Conservation (phyloP, 1,140 invertebrate genomes). For the Neoseiulus cucumeris region DNA sequence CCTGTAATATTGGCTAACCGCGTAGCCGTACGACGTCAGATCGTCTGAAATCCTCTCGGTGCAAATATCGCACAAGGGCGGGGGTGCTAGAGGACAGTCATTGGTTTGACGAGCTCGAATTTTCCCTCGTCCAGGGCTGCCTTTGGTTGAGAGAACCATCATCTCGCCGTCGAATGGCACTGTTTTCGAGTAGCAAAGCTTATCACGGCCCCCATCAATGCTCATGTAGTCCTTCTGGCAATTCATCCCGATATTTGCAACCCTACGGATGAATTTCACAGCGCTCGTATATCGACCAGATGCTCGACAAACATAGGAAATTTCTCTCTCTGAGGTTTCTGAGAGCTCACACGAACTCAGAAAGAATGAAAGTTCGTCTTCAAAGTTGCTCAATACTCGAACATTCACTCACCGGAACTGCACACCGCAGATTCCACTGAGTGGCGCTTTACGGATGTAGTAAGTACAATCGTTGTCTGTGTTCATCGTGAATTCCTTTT, state of each 20-base stretch:
- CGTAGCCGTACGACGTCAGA: slow-evolving; percentile 7
- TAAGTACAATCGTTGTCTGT: slow-evolving; percentile 14
- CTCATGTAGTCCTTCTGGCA: not conserved
- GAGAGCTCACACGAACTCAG: too few species aligned
- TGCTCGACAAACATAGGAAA: too few species aligned
- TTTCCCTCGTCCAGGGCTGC: not conserved
- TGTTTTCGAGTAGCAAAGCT: not conserved
- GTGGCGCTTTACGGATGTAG: slow-evolving; percentile 15
- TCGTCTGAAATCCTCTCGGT: not conserved
- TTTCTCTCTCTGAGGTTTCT: too few species aligned
- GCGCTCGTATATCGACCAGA: too few species aligned
- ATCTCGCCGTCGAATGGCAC: not conserved
- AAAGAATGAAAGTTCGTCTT: too few species aligned
- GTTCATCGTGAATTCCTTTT: slow-evolving; percentile 11
- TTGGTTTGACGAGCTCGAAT: not conserved
- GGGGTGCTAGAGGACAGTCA: not conserved
- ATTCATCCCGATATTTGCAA: slow-evolving; percentile 2
- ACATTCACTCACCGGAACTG: slow-evolving; percentile 3
- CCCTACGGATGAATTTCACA: not conserved
- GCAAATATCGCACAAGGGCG: slow-evolving; percentile 7
- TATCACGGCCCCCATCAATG: not conserved
- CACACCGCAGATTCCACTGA: not conserved
- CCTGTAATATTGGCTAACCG: not conserved
- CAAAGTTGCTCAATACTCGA: too few species aligned
- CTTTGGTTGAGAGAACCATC: slow-evolving; percentile 1